Evolutionary conservation across 1,140 invertebrate genomes (phyloP).

Genomic region (Cepaea nemoralis): DNA sequence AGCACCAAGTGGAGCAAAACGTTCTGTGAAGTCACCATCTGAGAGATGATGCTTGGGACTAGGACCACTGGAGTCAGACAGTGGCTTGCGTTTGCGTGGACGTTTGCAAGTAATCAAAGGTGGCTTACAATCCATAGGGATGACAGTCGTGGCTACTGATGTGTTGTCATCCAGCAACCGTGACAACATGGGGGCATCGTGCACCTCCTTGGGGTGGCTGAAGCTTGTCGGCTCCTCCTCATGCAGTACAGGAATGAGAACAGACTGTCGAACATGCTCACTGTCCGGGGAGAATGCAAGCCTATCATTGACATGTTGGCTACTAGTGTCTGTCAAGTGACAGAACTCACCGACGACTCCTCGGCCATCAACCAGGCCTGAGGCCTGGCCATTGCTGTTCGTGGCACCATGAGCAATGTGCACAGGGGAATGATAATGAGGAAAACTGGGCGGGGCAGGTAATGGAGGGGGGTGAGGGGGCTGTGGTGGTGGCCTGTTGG

Average conservation of each 20-base stretch:
- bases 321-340: constrained; percentile 36
- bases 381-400: constrained; percentile 21
- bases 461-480: constrained; percentile 40
- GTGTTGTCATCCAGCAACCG: constrained; percentile 71
- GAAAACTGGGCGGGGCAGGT: constrained; percentile 30
- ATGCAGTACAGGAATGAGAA: constrained; percentile 3
- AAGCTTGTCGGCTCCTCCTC: neutral
- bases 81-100: constrained; percentile 49
- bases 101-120: constrained; percentile 52
- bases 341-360: neutral
- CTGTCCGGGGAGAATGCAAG: neutral
- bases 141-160: constrained; percentile 56
- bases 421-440: constrained; percentile 33
- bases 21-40: constrained; percentile 51
- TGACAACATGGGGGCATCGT: constrained; percentile 70
- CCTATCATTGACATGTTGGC: constrained; percentile 38
- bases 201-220: constrained; percentile 47
- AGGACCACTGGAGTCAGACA: constrained; percentile 53
- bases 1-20: constrained; percentile 39
- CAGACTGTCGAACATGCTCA: constrained; percentile 19
- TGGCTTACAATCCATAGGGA: constrained; percentile 42
- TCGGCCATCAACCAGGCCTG: neutral
- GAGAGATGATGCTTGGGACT: constrained; percentile 70
- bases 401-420: neutral
- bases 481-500: constrained; percentile 42